Evolutionary conservation across 23 tunicate genomes (phyloP).

Genomic region (Trididemnum miniatum): DNA sequence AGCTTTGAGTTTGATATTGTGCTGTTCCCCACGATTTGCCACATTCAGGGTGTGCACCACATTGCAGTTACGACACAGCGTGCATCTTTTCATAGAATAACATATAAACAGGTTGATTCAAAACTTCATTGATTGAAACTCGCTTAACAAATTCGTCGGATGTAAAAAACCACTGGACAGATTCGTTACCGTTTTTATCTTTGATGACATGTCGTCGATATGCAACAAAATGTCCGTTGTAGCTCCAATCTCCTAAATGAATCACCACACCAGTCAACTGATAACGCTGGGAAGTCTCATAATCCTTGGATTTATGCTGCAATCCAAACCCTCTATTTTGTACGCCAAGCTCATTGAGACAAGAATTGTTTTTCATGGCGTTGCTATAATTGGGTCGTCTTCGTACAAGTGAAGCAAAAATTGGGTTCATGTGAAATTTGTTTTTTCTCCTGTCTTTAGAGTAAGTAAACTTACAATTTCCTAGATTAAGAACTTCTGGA

Average conservation of each 20-base stretch:
- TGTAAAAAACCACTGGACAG: constrained; percentile 61
- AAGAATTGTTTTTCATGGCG: not conserved
- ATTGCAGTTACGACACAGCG: too few species aligned
- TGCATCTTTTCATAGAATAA: constrained; percentile 81
- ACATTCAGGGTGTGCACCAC: too few species aligned
- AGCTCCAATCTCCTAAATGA: constrained; percentile 67
- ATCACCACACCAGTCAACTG: constrained; percentile 67
- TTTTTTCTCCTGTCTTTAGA: not conserved
- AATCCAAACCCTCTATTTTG: not conserved
- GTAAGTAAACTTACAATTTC: not conserved
- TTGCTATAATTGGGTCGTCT: not conserved
- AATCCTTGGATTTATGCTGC: not conserved
- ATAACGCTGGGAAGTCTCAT: not conserved
- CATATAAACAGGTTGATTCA: constrained; percentile 70
- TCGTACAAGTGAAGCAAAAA: not conserved
- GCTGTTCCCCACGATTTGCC: too few species aligned
- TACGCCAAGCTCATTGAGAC: not conserved
- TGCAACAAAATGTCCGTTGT: constrained; percentile 76
- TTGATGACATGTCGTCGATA: constrained; percentile 31
- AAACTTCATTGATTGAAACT: constrained; percentile 49
- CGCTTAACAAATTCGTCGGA: constrained; percentile 62
- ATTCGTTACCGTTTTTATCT: constrained; percentile 8
- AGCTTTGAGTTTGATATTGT: too few species aligned
- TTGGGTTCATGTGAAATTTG: not conserved
- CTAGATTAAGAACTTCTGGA: constrained; percentile 31